A percentile compares a stretch with the other conserved stretches of the same genome.
Evolutionary conservation across 2,797 vertebrate species (phyloP).

Genomic region (Fringilla coelebs): DNA sequence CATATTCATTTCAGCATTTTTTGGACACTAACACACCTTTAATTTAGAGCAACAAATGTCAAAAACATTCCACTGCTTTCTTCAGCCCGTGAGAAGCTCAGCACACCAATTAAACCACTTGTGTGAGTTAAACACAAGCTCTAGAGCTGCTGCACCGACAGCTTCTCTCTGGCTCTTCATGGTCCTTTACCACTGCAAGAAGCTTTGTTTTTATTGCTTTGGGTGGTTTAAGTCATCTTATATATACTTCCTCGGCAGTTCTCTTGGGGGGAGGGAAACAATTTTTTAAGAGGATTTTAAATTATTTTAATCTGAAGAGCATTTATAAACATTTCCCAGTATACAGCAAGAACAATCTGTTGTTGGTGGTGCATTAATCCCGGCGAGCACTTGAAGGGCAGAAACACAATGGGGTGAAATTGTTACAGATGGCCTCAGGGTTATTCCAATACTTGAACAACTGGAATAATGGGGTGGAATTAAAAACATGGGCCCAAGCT

Average conservation of each 20-base stretch:
- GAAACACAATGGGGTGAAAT: slow-evolving; percentile 32
- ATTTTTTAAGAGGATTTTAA: slow-evolving; percentile 24
- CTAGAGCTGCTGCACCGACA: background rate
- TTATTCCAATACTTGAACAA: slow-evolving; percentile 17
- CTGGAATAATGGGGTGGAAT: background rate
- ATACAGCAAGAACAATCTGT: background rate
- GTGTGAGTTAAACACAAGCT: background rate
- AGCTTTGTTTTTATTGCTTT: background rate
- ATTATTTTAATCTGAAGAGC: slow-evolving; percentile 29
- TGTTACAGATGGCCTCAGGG: slow-evolving; percentile 6
- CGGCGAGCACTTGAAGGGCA: slow-evolving; percentile 6
- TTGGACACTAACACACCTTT: background rate
- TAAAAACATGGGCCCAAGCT: background rate
- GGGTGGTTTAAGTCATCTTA: background rate
- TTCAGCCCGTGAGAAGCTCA: background rate
- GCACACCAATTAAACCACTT: background rate
- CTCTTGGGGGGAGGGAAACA: fast-evolving
- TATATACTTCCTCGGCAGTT: background rate
- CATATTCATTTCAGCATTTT: background rate
- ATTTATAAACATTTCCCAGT: background rate
- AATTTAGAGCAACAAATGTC: background rate
- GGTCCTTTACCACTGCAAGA: background rate
- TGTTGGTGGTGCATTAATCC: slow-evolving; percentile 5
- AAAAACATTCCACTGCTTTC: background rate
- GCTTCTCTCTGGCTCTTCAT: background rate